Base-by-base conservation (phyloP, 2,113 vertebrate genomes). In the Himantopus leucocephalus region DNA sequence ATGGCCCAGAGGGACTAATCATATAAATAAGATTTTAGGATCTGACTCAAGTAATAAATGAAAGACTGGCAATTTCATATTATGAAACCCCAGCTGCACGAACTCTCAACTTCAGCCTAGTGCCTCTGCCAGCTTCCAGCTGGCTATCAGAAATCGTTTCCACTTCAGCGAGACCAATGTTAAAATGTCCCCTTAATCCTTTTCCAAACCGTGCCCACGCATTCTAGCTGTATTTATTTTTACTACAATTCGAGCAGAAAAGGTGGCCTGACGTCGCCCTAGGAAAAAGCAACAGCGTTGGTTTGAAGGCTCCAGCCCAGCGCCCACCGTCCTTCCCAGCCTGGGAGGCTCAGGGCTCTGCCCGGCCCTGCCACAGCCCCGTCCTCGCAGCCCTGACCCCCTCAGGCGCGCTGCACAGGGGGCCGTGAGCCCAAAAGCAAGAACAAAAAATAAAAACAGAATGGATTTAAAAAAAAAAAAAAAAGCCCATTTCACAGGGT, bases 101-200 rank as follows among this genome's bases (percentile, higher is more conserved):
- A 96, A 94, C 95, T 92, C 86, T 91, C 90, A 92, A 66, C 88
- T 94, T 87, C 92, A 95, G 80, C 93, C 89, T 87, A 94, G 73
- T 91, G 94, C 76, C 80, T 94, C 71, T 96, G 96, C 91, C 92
- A 96, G 55, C 88, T 95, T 96, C 95, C 95, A 97, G 94, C 95
- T 97, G 96, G 92, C 94, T 94, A 95, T 96, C 91, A 97, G 91
- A 91, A 97, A 96, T 92, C 80, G 95, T 96, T 96, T 97, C 94
- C 92, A 94, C 84, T 89, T 96, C 94, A 94, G 73, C 73, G 66
- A 91, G 81, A 96, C 90, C 77, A 88, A 23, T 87, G 86, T 55
- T 96, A 94, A 96, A 96, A 95, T 1, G 18, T 95, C 77, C 71
- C 92, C 94, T 97, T 97, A 91, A 96, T 96, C 86, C 84, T 88